Base-by-base conservation (phyloP, 2,888 invertebrate species). In the Caenorhabditis sp. region DNA sequence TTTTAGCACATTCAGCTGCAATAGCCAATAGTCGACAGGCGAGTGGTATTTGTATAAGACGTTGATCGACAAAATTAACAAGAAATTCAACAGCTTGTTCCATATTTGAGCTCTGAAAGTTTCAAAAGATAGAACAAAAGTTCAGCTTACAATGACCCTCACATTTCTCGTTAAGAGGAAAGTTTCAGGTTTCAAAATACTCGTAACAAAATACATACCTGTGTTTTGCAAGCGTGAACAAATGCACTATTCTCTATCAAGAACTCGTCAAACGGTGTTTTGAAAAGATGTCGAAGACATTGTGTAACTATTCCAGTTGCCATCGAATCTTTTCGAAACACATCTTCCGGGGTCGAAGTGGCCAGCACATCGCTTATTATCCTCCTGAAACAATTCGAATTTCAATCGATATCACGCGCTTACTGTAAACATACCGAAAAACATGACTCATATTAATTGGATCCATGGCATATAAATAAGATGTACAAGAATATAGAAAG, bases 271-370 rank as follows among this genome's bases (percentile, higher is more conserved):
- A 74, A 68, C 14, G 65, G 66, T 0, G 74, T 69, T 50, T 74
- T 74, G 63, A 74, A 68, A 1, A 69, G 31, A 43, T 69, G 65
- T 12, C 76, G 66, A 3, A 79, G 63, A 26, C 66, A 66, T 62
- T 79, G 79, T 4, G 76, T 71, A 1, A 79, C 61, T 23, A 79
- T 60, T 27, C 69, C 70, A 3, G 79, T 79, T 14, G 74, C 76
- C 10, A 79, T 50, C 1, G 79, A 79, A 43, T 79, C 79, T 49
- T 77, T 76, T 21, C 79, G 74, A 21, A 79, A 70, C 24, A 76
- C 69, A 57, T 66, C 74, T 69, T 76, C 74, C 12, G 71, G 49
- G 4, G 71, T 66, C 1, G 76, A 69, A n/a, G 62, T 61, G 1
- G 49, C 36, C 23, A 76, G 53, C 19, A 64, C 68, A 36, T 76